A percentile compares a stretch with the other conserved stretches of the same genome.
Conservation (phyloP, 2,113 vertebrate genomes). For the Empidonax alnorum region DNA sequence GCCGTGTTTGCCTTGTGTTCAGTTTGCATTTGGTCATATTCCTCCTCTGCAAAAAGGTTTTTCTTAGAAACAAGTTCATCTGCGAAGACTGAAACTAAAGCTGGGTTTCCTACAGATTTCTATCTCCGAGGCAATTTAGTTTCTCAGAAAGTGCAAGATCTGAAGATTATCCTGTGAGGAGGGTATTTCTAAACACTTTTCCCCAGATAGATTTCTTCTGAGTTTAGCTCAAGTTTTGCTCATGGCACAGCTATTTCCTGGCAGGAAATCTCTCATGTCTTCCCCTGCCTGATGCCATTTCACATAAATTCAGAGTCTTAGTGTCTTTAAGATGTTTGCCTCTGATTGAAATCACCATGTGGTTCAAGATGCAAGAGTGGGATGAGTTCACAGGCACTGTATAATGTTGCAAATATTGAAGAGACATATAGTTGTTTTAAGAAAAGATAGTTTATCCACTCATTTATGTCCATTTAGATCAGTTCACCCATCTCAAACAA, state of each 20-base stretch:
- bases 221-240: not conserved
- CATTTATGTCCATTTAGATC: not conserved
- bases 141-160: not conserved
- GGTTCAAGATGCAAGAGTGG: not conserved
- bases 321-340: not conserved
- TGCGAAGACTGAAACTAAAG: not conserved
- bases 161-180: not conserved
- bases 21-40: not conserved
- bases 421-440: not conserved
- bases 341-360: not conserved
- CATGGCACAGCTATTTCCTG: not conserved
- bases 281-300: not conserved
- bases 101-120: conserved; percentile 5
- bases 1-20: not conserved
- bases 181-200: not conserved
- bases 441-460: not conserved
- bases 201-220: not conserved
- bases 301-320: not conserved
- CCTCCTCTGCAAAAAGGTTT: not conserved
- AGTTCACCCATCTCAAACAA: not conserved
- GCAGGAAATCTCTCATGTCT: not conserved
- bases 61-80: not conserved
- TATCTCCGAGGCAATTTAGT: not conserved
- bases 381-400: fast-evolving
- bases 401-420: not conserved